Base-by-base conservation (phyloP, 1,140 invertebrate species). In the Globodera ellingtonae region DNA sequence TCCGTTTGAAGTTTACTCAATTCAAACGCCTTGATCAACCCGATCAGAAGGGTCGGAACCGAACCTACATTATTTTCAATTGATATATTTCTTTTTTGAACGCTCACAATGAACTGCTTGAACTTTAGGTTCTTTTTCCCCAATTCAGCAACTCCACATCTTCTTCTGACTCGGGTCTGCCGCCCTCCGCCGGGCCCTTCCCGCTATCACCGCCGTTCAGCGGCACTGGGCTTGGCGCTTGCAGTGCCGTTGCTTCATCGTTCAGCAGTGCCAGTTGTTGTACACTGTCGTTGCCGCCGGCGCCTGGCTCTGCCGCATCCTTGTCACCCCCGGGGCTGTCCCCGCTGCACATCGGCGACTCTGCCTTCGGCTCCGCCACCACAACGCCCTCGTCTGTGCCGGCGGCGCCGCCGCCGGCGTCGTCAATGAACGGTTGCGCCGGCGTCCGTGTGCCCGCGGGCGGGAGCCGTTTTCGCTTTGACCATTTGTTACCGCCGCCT, bases 161-260 rank as follows among this genome's bases (percentile, higher is more conserved):
- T 5, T 77, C 72, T n/a, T 86, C 84, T 13, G 83, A 84, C 62
- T 84, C 83, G 10, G 83, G 83, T 6, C 35, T 84, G 6, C 67
- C 24, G 79, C 77, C 47, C 82, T 83, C 67, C 76, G 59, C 18
- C 72, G 84, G 44, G 47, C 66, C 46, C 77, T 82, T 52, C 47
- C 84, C 44, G 83, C 47, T 44, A n/a, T 84, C 50, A 69, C 82
- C 69, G 73, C 84, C 35, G 82, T 82, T 82, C 44, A 21, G 83
- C 78, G 35, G 50, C 47, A 67, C 62, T 73, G 46, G 5, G 48
- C 47, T 46, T 35, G 24, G 66, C 13, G 8, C 56, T 0, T 62
- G 10, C 56, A 62, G 6, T 13, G 56, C 18, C 56, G 18, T 15
- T 15, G 13, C 10, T 15, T 46, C 66, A 13, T 78, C 50, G 46